Evolutionary conservation across 2,888 invertebrate genomes (phyloP), one percentile per base, ranked within the genome.

Genomic region (Mycalesis mineus): DNA sequence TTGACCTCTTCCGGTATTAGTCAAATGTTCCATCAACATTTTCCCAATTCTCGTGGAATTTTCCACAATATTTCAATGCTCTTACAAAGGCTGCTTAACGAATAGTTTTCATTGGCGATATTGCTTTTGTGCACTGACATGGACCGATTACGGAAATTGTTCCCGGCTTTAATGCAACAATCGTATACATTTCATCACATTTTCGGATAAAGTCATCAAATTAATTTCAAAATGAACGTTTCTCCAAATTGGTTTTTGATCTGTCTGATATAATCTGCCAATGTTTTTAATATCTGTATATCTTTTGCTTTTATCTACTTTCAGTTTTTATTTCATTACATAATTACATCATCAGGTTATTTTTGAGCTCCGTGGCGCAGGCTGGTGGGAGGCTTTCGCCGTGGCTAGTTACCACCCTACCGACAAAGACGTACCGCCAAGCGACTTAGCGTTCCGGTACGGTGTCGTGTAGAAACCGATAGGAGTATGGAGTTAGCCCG

Each of bases 61-160:
- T 51, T 11, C 33, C 52, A 52, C 52, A 52, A 52, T 52, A 42
- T 77, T 80, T 72, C 72, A 72, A 74, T 71, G 68, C 69, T 72
- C 67, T 74, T 75, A 80, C 81, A 85, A 82, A 81, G 77, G 73
- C 73, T 74, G 75, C 76, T 80, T 84, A 84, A 83, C 81, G 79
- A 84, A 76, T 78, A 81, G 82, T 78, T 81, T 83, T 74, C 77
- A 82, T 75, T 78, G 72, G 68, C 74, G 74, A 78, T 86, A 84
- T 86, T 86, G 82, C 79, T 75, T 79, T 83, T 84, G 84, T 82
- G 78, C 80, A 79, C 63, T 78, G 82, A 78, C 75, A 74, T 74
- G 79, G 72, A 77, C 70, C 75, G 75, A 82, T 83, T 80, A 77
- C 74, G 69, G 67, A 70, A 70, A 80, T 80, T 80, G 81, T 79